phyloP scores from a whole-genome alignment of 2,797 vertebrate genomes.

The Syngnathus rostellatus region DNA sequence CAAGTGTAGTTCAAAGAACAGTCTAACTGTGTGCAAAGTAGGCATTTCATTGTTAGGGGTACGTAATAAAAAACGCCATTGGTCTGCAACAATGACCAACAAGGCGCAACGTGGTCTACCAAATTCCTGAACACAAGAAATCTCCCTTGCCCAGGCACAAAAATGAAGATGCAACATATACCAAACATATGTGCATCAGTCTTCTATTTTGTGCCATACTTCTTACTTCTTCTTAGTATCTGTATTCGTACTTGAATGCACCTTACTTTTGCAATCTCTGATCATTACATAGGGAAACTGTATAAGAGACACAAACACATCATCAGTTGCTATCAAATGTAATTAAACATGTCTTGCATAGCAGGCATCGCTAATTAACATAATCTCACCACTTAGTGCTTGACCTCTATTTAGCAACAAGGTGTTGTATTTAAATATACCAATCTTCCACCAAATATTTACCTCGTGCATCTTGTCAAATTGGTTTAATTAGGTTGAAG shows the following conservation, averaged over 20 bases:
- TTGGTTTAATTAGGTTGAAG: conserved; percentile 27
- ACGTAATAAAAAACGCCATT: too few species aligned
- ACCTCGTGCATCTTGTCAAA: conserved; percentile 21
- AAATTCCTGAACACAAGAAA: too few species aligned
- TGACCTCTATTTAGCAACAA: conserved; percentile 26
- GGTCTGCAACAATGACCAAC: too few species aligned
- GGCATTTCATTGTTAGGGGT: too few species aligned
- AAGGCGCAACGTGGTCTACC: too few species aligned
- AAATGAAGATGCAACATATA: too few species aligned
- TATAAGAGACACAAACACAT: conserved; percentile 6
- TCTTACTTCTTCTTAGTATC: neutral
- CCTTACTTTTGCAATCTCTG: neutral
- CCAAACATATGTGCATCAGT: too few species aligned
- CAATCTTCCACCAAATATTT: conserved; percentile 21
- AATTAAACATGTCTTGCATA: conserved; percentile 5
- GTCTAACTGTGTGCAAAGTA: too few species aligned
- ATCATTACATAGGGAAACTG: neutral
- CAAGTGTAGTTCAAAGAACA: too few species aligned
- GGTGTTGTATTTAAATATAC: conserved; percentile 20
- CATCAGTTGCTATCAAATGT: conserved; percentile 11
- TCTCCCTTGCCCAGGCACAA: too few species aligned
- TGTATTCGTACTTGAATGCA: neutral
- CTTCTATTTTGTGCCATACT: too few species aligned
- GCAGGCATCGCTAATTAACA: neutral
- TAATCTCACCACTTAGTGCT: neutral